A percentile compares a stretch with the other conserved stretches of the same genome.
Conservation (phyloP, 2,113 vertebrate genomes). For the Oncorhynchus masou region DNA sequence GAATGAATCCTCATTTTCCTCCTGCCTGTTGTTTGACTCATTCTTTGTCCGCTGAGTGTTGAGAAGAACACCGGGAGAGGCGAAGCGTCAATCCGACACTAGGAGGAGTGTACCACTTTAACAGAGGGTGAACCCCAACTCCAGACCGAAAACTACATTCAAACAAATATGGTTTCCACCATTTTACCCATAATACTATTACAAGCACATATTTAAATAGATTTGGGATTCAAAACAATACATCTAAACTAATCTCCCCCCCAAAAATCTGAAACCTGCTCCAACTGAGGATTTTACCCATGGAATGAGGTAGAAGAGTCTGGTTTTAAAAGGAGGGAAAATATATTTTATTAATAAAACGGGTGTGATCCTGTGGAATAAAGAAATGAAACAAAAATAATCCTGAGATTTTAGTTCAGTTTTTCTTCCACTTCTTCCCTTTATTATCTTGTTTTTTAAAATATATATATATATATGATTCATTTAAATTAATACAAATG, state of each 20-base stretch:
- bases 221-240: neutral
- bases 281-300: neutral
- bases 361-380: constrained; percentile 4
- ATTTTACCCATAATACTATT: neutral
- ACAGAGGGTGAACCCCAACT: constrained; percentile 31
- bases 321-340: neutral
- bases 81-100: constrained; percentile 29
- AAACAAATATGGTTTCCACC: neutral
- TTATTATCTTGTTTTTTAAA: neutral
- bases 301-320: neutral
- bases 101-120: constrained; percentile 71
- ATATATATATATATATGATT: neutral
- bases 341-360: constrained; percentile 5
- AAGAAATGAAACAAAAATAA: neutral
- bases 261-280: neutral
- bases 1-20: constrained; percentile 44
- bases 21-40: constrained; percentile 15
- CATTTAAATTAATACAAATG: neutral
- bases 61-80: constrained; percentile 26
- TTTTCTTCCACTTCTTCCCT: neutral
- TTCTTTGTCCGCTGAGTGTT: constrained; percentile 25
- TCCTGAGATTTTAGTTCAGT: neutral
- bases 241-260: no score
- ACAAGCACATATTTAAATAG: neutral
- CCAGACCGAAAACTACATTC: neutral